phyloP scores from a whole-genome alignment of 2,113 vertebrate genomes.

The Sialia sialis region DNA sequence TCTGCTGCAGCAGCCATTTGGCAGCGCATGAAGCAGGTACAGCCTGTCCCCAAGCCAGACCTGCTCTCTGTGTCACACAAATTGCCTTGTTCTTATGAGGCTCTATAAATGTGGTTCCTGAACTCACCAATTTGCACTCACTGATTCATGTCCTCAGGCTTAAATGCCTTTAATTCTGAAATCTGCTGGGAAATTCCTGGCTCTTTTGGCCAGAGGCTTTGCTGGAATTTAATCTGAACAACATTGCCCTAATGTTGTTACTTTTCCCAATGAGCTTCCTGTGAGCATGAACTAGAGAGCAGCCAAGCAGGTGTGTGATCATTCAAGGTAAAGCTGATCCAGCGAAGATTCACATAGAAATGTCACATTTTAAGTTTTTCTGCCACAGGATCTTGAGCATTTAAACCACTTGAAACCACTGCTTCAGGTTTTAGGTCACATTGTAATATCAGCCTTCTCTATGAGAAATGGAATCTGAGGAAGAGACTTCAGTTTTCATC shows the following conservation, averaged over 20 bases:
- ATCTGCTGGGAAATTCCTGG: not conserved
- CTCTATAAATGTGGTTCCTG: not conserved
- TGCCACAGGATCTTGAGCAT: not conserved
- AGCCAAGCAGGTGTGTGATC: not conserved
- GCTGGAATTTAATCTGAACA: not conserved
- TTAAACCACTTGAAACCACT: not conserved
- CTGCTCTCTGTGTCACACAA: not conserved
- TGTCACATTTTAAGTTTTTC: not conserved
- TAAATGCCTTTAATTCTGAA: not conserved
- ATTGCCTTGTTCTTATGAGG: not conserved
- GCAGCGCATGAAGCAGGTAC: accelerated
- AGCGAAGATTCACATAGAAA: not conserved
- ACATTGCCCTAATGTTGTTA: not conserved
- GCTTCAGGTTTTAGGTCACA: not conserved
- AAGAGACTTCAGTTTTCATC: not conserved
- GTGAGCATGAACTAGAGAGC: not conserved
- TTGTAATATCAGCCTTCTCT: not conserved
- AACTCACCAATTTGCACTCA: not conserved
- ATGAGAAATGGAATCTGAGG: not conserved
- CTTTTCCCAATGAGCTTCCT: not conserved
- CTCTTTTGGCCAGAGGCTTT: not conserved
- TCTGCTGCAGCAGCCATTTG: not conserved
- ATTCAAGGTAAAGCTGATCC: not conserved
- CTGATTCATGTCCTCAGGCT: not conserved
- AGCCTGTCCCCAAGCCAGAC: not conserved